These are phyloP conservation scores for Urosaurus nigricauda DNA, from an alignment of 2,797 vertebrate species.

Conservation along the genomic window DNA sequence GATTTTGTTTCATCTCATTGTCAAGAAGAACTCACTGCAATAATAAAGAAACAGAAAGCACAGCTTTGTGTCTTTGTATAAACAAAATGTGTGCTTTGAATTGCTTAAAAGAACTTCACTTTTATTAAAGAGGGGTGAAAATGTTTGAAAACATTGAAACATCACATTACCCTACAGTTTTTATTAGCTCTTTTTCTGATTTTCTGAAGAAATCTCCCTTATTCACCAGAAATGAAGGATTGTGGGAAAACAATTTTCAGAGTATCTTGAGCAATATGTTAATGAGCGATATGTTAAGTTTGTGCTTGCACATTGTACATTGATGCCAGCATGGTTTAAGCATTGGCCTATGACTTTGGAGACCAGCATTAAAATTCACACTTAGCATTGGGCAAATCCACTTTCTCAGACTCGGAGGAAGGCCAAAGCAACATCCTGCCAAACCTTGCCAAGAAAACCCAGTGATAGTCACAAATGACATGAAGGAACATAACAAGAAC, in stretches of 20 bases:
- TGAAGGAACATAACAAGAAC: too few relatives aligned
- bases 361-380: too few relatives aligned
- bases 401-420: too few relatives aligned
- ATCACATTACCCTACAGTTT: constrained; percentile 18
- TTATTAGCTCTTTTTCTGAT: constrained; percentile 7
- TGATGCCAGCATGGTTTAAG: too few relatives aligned
- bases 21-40: not conserved
- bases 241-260: not conserved
- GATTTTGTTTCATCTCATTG: constrained; percentile 23
- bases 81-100: constrained; percentile 20
- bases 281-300: too few relatives aligned
- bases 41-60: constrained; percentile 21
- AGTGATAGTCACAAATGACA: too few relatives aligned
- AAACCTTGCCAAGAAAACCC: too few relatives aligned
- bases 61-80: constrained; percentile 25
- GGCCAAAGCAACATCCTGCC: too few relatives aligned
- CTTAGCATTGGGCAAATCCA: too few relatives aligned
- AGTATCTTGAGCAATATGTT: not conserved
- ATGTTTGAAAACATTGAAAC: not conserved
- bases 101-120: not conserved
- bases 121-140: constrained; percentile 23
- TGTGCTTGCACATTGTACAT: too few relatives aligned
- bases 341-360: too few relatives aligned
- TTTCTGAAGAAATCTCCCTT: not conserved
- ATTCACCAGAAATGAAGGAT: constrained; percentile 5